Evolutionary conservation across 2,113 vertebrate genomes (phyloP).

Genomic region (Embiotoca jacksoni): DNA sequence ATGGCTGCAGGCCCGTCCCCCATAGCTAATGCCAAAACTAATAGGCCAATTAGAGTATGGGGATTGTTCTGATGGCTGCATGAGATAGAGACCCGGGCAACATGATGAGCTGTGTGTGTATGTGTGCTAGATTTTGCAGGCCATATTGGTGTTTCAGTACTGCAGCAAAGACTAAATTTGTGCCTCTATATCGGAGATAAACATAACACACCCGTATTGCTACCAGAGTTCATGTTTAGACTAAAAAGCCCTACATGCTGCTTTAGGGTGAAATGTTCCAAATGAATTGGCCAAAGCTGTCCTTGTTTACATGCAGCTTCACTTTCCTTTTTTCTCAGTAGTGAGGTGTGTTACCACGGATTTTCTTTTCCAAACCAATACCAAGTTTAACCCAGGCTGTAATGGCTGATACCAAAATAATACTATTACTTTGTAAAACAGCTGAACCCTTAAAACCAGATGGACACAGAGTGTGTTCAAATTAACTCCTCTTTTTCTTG

Average conservation of each 20-base stretch:
- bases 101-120: conserved; percentile 11
- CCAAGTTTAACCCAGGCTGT: no score
- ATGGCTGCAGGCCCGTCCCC: conserved; percentile 57
- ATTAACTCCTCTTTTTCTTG: no score
- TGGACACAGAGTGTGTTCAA: no score
- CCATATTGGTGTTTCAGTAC: neutral
- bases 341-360: no score
- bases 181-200: neutral
- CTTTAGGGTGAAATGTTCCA: neutral
- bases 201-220: no score
- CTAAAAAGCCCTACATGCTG: neutral
- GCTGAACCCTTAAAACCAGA: no score
- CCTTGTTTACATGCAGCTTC: no score
- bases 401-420: no score
- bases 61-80: conserved; percentile 63
- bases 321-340: no score
- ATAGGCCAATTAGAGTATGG: conserved; percentile 73
- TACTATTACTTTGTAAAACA: no score
- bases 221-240: neutral
- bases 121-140: neutral
- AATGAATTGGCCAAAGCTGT: neutral
- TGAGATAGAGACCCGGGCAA: conserved; percentile 25
- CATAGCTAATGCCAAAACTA: conserved; percentile 65
- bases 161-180: neutral
- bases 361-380: no score